phyloP scores from a whole-genome alignment of 30 jellyfish, hydroid and myxozoan genomes.

The Pseudorhiza aurosa region DNA sequence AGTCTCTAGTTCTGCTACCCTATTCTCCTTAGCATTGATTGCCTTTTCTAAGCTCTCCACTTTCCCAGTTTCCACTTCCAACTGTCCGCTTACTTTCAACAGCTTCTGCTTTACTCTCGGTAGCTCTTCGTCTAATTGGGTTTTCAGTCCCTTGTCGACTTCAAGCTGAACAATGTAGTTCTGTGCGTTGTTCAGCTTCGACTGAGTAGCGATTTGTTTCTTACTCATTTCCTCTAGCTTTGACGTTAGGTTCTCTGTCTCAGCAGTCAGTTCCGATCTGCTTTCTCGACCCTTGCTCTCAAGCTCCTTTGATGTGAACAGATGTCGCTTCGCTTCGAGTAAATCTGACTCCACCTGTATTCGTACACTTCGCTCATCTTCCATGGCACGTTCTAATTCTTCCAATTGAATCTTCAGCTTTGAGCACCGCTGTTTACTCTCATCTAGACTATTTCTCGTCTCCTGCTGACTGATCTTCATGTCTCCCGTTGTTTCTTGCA shows the following conservation, averaged over 20 bases:
- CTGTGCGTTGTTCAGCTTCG: slow-evolving; percentile 40
- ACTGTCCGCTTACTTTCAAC: slow-evolving; percentile 38
- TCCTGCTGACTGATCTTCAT: slow-evolving; percentile 1
- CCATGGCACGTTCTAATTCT: slow-evolving; percentile 4
- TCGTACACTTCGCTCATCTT: slow-evolving; percentile 6
- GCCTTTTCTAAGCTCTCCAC: slow-evolving; percentile 37
- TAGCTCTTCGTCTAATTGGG: slow-evolving; percentile 56
- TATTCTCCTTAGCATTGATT: slow-evolving; percentile 44
- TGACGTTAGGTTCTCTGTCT: background rate
- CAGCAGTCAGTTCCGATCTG: slow-evolving; percentile 24
- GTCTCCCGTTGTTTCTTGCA: slow-evolving; percentile 27
- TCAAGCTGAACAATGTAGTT: slow-evolving; percentile 65
- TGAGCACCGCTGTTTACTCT: slow-evolving; percentile 9
- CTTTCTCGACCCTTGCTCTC: slow-evolving; percentile 61
- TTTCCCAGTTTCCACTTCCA: slow-evolving; percentile 53
- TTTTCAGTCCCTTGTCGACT: slow-evolving; percentile 51
- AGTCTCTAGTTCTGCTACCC: slow-evolving; percentile 56
- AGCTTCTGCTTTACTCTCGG: slow-evolving; percentile 34
- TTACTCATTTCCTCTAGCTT: slow-evolving; percentile 11
- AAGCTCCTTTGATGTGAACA: slow-evolving; percentile 35
- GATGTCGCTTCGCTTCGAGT: slow-evolving; percentile 55
- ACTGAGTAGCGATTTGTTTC: slow-evolving; percentile 10
- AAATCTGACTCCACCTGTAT: slow-evolving; percentile 22
- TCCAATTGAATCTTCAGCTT: slow-evolving; percentile 7
- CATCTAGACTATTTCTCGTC: slow-evolving; percentile 11